These are phyloP conservation scores for Alitta virens DNA, from an alignment of 2,888 invertebrate species.

Conservation along the genomic window DNA sequence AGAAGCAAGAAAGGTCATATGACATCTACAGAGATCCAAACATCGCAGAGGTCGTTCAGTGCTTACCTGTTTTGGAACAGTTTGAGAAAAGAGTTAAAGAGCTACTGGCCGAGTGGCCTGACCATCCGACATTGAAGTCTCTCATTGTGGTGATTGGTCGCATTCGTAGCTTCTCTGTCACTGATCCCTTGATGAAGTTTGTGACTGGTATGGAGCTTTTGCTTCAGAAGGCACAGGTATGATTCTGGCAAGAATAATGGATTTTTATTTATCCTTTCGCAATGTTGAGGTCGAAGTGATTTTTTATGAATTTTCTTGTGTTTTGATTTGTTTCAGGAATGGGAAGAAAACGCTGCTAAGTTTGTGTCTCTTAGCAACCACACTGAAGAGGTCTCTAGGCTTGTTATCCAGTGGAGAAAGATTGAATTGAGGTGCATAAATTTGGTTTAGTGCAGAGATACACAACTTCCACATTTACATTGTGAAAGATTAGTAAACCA, in stretches of 20 bases:
- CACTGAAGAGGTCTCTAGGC: conserved; percentile 72
- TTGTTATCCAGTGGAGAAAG: conserved; percentile 87
- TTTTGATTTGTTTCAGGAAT: conserved; percentile 63
- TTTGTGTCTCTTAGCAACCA: conserved; percentile 77
- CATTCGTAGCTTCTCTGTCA: conserved; percentile 68
- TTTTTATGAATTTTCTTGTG: no score
- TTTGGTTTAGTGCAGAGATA: no score
- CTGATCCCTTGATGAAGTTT: conserved; percentile 81
- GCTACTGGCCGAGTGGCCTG: conserved; percentile 79
- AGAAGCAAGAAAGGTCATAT: conserved; percentile 16
- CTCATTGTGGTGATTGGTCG: conserved; percentile 52
- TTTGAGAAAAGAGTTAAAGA: conserved; percentile 64
- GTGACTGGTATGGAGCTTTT: conserved; percentile 87
- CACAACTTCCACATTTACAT: no score
- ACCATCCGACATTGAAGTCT: conserved; percentile 79
- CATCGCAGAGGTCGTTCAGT: conserved; percentile 73
- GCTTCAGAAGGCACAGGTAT: conserved; percentile 66
- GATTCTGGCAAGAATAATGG: no score
- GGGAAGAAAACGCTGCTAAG: conserved; percentile 88
- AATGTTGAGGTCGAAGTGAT: no score
- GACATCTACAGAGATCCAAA: conserved; percentile 77
- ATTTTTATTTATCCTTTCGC: no score
- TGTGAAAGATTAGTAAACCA: no score
- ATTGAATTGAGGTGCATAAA: conserved; percentile 76
- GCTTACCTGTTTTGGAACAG: conserved; percentile 68